Percentiles rank a stretch among this genome's conserved stretches.
Evolutionary conservation across 2,888 invertebrate species (phyloP).

Genomic region (Cerastoderma edule): DNA sequence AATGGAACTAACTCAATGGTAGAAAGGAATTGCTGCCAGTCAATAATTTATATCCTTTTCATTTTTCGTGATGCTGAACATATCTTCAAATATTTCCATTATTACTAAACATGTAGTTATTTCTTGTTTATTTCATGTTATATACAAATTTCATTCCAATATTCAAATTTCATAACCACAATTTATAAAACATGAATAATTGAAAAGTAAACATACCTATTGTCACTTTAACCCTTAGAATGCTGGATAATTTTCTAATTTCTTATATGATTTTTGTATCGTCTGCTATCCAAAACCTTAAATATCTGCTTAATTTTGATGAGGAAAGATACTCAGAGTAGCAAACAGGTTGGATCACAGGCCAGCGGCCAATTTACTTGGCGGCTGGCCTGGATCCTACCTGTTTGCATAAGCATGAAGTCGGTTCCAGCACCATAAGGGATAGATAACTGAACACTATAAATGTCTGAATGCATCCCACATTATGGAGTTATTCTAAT

Average conservation of each 20-base stretch:
- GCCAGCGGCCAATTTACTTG: not conserved
- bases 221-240: too few relatives aligned
- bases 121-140: not conserved
- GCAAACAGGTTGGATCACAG: not conserved
- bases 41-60: not conserved
- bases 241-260: too few relatives aligned
- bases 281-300: too few relatives aligned
- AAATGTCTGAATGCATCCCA: not conserved
- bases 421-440: not conserved
- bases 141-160: not conserved
- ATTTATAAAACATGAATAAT: too few relatives aligned
- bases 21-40: slow-evolving; percentile 4
- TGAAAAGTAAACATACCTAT: too few relatives aligned
- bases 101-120: not conserved
- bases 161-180: too few relatives aligned
- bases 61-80: not conserved
- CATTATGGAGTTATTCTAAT: not conserved
- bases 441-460: not conserved
- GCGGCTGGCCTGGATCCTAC: not conserved
- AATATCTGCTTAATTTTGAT: too few relatives aligned
- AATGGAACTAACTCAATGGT: too few relatives aligned
- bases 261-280: too few relatives aligned
- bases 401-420: not conserved
- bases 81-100: not conserved
- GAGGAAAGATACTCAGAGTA: not conserved